Conservation (phyloP, 2,888 invertebrate species). For the Lasioglossum figueresi region DNA sequence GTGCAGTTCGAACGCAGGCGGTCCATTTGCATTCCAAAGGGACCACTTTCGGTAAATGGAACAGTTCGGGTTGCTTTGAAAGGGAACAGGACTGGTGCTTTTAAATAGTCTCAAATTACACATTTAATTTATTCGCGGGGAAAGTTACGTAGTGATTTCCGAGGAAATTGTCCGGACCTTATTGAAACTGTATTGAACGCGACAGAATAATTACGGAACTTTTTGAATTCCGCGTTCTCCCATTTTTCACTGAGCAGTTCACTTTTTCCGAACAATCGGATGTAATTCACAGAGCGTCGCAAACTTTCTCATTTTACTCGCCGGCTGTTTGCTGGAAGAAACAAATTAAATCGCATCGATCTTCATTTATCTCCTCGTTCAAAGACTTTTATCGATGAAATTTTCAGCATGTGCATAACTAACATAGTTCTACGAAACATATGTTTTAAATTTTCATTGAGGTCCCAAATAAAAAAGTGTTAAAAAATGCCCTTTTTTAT, state of each 20-base stretch:
- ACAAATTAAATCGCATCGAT: neutral
- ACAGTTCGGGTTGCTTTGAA: neutral
- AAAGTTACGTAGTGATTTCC: conserved; percentile 1
- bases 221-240: neutral
- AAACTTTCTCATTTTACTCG: neutral
- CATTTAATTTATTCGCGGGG: conserved; percentile 19
- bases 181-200: conserved; percentile 2
- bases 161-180: neutral
- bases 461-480: too few species aligned
- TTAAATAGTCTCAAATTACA: conserved; percentile 12
- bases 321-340: neutral
- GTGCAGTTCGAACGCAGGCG: neutral
- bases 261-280: neutral
- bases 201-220: neutral
- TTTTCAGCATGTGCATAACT: too few species aligned
- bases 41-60: conserved; percentile 23
- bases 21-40: conserved; percentile 20
- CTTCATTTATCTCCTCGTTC: neutral
- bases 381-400: too few species aligned
- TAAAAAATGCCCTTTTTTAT: too few species aligned
- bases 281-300: neutral
- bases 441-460: too few species aligned
- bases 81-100: neutral
- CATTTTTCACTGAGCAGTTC: neutral
- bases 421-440: too few species aligned